Base-by-base conservation (phyloP, 1,140 invertebrate species). In the Cyphomyrmex costatus region DNA sequence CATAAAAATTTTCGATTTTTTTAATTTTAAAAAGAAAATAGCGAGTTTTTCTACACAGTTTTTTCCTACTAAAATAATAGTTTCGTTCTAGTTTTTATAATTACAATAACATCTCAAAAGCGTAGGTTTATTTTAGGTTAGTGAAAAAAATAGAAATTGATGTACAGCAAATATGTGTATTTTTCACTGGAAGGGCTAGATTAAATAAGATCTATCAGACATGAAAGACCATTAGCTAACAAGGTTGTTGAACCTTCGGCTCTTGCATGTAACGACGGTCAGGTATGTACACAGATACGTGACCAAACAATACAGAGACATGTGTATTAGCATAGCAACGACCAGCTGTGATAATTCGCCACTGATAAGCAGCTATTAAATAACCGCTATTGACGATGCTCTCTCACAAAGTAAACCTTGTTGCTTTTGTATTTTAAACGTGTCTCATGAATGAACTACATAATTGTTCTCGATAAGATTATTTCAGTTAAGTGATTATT, bases 161-260 rank as follows among this genome's bases (percentile, higher is more conserved):
- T 0, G 12, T 30, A n/a, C 6, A 76, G 21, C 19, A 27, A 24
- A 0, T 49, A n/a, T 5, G 30, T 19, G 1, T 58, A 56, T 53
- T 58, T 74, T 74, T 6, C 49, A 76, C 0, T 19, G 19, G 12
- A 66, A 27, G 66, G 7, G 14, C 4, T 24, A 12, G 30, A 19
- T 6, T 27, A 30, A 73, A 74, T 53, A 74, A 61, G 30, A 88
- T 61, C 79, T 65, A 68, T 79, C 36, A 56, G 66, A 46, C 74
- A 46, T 78, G 30, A 70, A 88, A 86, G 82, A 70, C 46, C 12
- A 65, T 36, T 66, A 68, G 46, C 30, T 80, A 68, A 68, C 16
- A 60, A 84, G 89, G 85, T 90, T 68, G 68, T 87, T 78, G 88
- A 90, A 90, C 89, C 61, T 87, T 65, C 58, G 36, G 73, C 71